Conservation (phyloP, 2,113 vertebrate genomes). For the Beaufortia kweichowensis region DNA sequence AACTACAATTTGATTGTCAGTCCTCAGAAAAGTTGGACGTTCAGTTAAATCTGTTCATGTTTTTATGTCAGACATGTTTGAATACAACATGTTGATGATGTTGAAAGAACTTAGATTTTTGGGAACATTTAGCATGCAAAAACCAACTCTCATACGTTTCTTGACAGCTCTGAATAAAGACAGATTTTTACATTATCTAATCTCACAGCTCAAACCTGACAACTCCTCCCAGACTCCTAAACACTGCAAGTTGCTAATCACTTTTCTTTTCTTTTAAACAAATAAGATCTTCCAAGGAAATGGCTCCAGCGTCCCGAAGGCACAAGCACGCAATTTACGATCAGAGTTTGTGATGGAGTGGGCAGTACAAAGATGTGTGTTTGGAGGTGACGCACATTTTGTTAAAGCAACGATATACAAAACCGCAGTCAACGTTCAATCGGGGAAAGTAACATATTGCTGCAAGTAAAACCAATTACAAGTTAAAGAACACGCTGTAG, state of each 20-base stretch:
- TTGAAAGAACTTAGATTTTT: too few species aligned
- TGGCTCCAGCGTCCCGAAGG: conserved; percentile 10
- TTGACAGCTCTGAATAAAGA: too few species aligned
- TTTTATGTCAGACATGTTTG: too few species aligned
- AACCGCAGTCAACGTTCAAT: background rate
- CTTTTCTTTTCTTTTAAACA: background rate
- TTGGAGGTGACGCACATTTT: background rate
- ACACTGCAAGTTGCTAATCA: background rate
- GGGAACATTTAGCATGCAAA: too few species aligned
- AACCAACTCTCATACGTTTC: too few species aligned
- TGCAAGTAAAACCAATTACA: background rate
- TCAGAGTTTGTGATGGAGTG: background rate
- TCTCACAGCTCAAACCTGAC: conserved; percentile 21
- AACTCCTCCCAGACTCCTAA: background rate
- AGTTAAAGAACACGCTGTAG: background rate
- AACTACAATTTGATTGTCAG: too few species aligned
- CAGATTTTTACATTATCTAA: conserved; percentile 5
- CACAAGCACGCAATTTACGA: conserved; percentile 1
- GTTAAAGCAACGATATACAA: background rate
- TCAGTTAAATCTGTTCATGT: too few species aligned
- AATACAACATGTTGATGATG: too few species aligned
- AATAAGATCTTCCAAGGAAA: conserved; percentile 9
- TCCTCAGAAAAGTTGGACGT: too few species aligned
- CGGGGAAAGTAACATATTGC: background rate
- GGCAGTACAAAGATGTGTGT: background rate